phyloP scores from a whole-genome alignment of 2,888 invertebrate genomes.

The Hydropsyche betteni region DNA sequence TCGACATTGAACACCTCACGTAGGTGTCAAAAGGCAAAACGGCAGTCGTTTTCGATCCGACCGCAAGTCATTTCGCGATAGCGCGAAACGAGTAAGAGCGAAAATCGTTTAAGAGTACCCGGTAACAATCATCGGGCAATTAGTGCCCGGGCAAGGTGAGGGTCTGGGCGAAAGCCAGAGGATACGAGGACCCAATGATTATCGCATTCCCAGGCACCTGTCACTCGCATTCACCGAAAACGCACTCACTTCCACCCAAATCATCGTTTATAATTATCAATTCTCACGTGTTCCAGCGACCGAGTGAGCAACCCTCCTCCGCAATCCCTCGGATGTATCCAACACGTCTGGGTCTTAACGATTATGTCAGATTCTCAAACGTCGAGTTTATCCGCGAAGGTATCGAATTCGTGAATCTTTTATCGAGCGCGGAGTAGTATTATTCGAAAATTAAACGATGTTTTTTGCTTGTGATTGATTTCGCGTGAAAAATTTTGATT shows the following conservation, averaged over 20 bases:
- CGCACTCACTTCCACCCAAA: constrained; percentile 33
- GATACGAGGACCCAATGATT: constrained; percentile 25
- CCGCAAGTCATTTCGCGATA: too few species aligned
- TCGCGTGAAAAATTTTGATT: too few species aligned
- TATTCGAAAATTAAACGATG: too few species aligned
- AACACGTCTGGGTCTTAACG: constrained; percentile 26
- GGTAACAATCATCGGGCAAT: constrained; percentile 32
- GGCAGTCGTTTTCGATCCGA: too few species aligned
- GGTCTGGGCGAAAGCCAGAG: constrained; percentile 1
- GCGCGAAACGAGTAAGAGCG: too few species aligned
- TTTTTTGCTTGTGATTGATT: too few species aligned
- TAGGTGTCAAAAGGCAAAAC: too few species aligned
- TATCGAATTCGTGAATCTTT: too few species aligned
- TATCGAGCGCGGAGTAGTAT: too few species aligned
- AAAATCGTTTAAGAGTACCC: too few species aligned
- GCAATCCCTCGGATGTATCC: constrained; percentile 34
- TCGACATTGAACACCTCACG: too few species aligned
- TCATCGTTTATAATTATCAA: constrained; percentile 43
- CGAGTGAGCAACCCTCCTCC: constrained; percentile 4
- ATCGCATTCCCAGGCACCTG: constrained; percentile 36
- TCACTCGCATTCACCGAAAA: constrained; percentile 28
- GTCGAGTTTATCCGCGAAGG: too few species aligned
- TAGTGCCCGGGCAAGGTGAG: constrained; percentile 26
- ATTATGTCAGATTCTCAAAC: constrained; percentile 10
- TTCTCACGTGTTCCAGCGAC: constrained; percentile 33